A percentile compares a stretch with the other conserved stretches of the same genome.
Conservation (phyloP, 2,888 invertebrate genomes). For the Pharmacophagus antenor region DNA sequence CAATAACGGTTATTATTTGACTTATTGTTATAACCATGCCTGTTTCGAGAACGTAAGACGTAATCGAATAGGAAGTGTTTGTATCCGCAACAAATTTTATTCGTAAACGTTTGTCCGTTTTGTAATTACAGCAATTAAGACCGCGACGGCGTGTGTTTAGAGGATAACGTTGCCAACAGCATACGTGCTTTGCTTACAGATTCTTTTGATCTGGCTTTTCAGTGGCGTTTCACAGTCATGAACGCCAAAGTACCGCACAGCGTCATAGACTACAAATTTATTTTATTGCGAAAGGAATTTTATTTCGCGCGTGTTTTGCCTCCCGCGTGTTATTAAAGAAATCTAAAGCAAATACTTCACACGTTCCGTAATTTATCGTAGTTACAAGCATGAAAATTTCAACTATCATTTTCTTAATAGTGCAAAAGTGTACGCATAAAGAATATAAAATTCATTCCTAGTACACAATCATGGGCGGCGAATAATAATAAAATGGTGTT, state of each 20-base stretch:
- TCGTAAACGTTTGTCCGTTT: constrained; percentile 22
- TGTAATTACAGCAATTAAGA: constrained; percentile 27
- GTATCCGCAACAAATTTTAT: constrained; percentile 14
- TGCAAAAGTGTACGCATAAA: too few relatives aligned
- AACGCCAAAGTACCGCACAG: constrained; percentile 20
- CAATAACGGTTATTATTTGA: too few relatives aligned
- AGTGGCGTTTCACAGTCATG: constrained; percentile 23
- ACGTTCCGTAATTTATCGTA: neutral
- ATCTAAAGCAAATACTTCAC: neutral
- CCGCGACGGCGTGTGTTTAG: constrained; percentile 27
- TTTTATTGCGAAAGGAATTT: constrained; percentile 15
- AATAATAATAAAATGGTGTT: too few relatives aligned
- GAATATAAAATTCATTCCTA: too few relatives aligned
- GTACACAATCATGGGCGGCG: too few relatives aligned
- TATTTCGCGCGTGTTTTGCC: constrained; percentile 3
- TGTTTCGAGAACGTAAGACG: neutral
- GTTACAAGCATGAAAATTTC: too few relatives aligned
- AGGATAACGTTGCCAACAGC: constrained; percentile 28
- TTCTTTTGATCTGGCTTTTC: constrained; percentile 26
- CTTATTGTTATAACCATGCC: too few relatives aligned
- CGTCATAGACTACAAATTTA: constrained; percentile 10
- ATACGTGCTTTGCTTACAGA: constrained; percentile 26
- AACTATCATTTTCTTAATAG: too few relatives aligned
- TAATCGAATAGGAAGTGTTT: constrained; percentile 13
- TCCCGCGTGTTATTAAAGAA: neutral